These are phyloP conservation scores for Ploceus nigricollis DNA, from an alignment of 2,113 vertebrate genomes.

Conservation along the genomic window DNA sequence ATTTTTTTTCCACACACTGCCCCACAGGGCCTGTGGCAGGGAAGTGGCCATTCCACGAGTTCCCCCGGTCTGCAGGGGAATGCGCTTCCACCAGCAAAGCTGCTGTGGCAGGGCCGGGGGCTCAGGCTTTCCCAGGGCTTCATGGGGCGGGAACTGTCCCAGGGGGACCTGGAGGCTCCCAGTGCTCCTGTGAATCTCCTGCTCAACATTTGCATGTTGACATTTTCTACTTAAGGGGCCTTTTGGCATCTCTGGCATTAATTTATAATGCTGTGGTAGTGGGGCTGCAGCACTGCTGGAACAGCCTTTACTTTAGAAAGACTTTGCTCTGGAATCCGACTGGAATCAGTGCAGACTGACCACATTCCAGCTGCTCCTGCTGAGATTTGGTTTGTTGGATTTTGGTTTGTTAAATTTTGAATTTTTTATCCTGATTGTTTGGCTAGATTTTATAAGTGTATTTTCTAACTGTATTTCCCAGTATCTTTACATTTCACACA, in stretches of 20 bases:
- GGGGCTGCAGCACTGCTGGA: neutral
- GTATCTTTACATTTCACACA: neutral
- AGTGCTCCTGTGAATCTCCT: neutral
- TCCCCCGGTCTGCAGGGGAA: neutral
- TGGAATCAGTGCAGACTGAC: neutral
- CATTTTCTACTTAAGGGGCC: constrained; percentile 7
- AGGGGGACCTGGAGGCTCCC: neutral
- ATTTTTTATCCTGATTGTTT: neutral
- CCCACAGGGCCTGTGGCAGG: rapidly evolving
- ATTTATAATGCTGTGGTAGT: neutral
- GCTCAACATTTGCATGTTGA: neutral
- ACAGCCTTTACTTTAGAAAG: neutral
- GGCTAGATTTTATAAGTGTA: neutral
- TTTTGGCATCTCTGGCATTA: neutral
- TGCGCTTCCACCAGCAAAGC: neutral
- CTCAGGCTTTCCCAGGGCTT: neutral
- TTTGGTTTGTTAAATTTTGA: neutral
- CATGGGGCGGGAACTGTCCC: rapidly evolving
- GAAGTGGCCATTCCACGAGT: neutral
- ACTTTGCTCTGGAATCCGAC: neutral
- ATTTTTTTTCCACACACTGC: neutral
- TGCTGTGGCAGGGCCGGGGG: rapidly evolving
- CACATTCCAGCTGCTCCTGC: neutral
- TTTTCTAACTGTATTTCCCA: neutral
- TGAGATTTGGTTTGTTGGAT: neutral